These are phyloP conservation scores for Hydractinia symbiolongicarpus DNA, from an alignment of 30 jellyfish, hydroid and myxozoan species.

Conservation along the genomic window DNA sequence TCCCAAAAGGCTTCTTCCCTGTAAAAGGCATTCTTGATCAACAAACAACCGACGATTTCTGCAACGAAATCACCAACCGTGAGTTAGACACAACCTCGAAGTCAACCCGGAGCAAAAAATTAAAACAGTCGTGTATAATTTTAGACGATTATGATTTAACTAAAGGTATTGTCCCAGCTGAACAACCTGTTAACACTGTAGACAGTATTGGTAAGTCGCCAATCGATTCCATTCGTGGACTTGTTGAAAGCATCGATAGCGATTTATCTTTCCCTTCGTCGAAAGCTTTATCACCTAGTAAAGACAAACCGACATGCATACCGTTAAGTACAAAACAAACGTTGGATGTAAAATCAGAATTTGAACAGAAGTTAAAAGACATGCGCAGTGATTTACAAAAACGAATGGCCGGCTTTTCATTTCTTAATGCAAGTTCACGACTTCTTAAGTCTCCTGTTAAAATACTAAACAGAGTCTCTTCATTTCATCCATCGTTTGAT, in stretches of 20 bases:
- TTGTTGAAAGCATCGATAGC: slow-evolving; percentile 38
- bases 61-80: slow-evolving; percentile 20
- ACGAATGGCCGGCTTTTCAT: neutral
- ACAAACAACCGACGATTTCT: slow-evolving; percentile 12
- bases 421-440: neutral
- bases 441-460: neutral
- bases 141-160: slow-evolving; percentile 23
- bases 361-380: no score
- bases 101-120: slow-evolving; percentile 25
- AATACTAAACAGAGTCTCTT: neutral
- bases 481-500: neutral
- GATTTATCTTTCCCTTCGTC: slow-evolving; percentile 2
- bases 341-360: no score
- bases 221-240: slow-evolving; percentile 38
- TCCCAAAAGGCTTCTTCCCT: slow-evolving; percentile 12
- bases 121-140: slow-evolving; percentile 15
- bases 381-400: no score
- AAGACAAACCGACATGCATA: slow-evolving; percentile 1
- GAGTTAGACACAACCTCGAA: slow-evolving; percentile 28
- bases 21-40: slow-evolving; percentile 10
- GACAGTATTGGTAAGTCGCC: slow-evolving; percentile 33
- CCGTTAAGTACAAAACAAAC: no score
- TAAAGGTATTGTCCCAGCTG: neutral
- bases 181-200: neutral
- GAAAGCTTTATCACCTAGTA: neutral